A percentile compares a stretch with the other conserved stretches of the same genome.
phyloP scores from a whole-genome alignment of 92 coral and sea anemone genomes.

The Anthopleura xanthogrammica region DNA sequence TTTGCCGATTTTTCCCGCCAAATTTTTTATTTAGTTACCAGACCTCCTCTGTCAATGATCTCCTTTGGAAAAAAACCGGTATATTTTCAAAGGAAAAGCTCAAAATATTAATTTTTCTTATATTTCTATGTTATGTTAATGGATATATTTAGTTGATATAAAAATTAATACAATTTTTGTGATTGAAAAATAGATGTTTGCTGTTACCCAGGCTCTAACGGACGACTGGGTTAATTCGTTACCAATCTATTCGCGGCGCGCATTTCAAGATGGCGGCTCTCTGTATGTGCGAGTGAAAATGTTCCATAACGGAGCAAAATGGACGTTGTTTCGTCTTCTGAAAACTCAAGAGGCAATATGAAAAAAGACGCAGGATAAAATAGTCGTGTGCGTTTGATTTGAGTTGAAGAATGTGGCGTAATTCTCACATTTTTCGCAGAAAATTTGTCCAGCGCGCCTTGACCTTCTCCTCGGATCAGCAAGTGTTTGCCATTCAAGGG shows the following conservation, averaged over 20 bases:
- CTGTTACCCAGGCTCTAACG: not conserved
- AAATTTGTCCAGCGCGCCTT: not conserved
- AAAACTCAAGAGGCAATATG: not conserved
- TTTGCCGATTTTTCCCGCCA: constrained; percentile 12
- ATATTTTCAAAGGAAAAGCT: too few species aligned
- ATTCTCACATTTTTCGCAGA: not conserved
- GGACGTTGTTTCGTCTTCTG: not conserved
- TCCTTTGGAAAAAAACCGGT: too few species aligned
- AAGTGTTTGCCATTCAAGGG: not conserved
- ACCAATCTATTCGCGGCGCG: not conserved
- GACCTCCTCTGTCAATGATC: not conserved
- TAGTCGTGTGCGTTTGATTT: not conserved
- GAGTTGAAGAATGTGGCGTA: not conserved
- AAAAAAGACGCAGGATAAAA: not conserved
- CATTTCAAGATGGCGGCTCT: not conserved
- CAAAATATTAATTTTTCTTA: too few species aligned
- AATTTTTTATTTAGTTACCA: constrained; percentile 7
- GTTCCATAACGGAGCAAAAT: not conserved
- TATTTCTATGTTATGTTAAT: too few species aligned
- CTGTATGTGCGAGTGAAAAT: not conserved
- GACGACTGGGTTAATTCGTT: not conserved
- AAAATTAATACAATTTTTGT: too few species aligned
- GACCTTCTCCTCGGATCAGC: not conserved
- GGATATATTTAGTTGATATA: too few species aligned
- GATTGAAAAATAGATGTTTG: too few species aligned